Conservation (phyloP, 2,888 invertebrate genomes). For the Pristionchus mayeri region DNA sequence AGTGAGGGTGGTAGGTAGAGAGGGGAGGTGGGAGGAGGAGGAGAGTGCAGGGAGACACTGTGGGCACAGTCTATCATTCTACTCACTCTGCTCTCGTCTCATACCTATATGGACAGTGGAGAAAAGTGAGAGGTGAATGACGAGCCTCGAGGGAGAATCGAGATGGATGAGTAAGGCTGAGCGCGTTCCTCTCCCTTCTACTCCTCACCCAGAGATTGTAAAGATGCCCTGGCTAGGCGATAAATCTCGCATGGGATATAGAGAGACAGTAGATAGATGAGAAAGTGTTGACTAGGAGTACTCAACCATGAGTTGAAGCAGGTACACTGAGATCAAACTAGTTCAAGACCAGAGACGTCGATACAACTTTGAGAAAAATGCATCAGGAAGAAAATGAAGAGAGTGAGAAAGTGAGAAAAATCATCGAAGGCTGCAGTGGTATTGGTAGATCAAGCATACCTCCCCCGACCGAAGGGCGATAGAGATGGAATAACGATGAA, state of each 20-base stretch:
- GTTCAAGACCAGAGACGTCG: no score
- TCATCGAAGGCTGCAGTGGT: background rate
- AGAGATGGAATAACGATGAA: background rate
- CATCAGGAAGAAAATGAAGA: no score
- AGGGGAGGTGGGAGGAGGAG: background rate
- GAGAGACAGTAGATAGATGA: no score
- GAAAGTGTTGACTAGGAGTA: no score
- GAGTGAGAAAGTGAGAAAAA: background rate
- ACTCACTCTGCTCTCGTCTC: conserved; percentile 36
- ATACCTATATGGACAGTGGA: background rate
- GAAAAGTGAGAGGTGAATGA: no score
- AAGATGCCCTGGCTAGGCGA: background rate
- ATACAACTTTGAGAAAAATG: no score
- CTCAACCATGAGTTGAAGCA: no score
- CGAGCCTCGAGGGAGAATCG: no score
- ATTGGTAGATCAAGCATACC: background rate
- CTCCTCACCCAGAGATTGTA: background rate
- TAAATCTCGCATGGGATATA: background rate
- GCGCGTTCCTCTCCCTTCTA: background rate
- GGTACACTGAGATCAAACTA: no score
- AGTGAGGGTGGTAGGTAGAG: conserved; percentile 47
- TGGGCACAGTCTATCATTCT: conserved; percentile 23
- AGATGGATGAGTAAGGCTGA: background rate
- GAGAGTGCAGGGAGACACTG: conserved; percentile 19
- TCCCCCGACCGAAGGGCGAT: background rate